These are phyloP conservation scores for Acheta domesticus DNA, from an alignment of 2,888 invertebrate genomes.

Conservation along the genomic window DNA sequence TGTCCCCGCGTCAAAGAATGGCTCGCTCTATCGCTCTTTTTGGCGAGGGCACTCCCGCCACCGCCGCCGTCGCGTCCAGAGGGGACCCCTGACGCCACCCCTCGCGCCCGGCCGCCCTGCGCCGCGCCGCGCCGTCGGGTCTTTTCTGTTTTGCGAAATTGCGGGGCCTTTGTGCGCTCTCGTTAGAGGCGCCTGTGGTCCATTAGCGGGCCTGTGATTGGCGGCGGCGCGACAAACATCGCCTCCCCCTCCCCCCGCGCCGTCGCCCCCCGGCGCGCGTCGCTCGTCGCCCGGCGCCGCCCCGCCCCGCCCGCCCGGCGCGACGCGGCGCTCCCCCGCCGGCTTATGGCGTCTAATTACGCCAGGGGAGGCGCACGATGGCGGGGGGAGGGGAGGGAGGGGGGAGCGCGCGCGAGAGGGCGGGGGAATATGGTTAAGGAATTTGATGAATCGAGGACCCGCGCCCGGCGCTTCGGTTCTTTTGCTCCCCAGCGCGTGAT, in stretches of 20 bases:
- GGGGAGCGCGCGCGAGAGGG: not conserved
- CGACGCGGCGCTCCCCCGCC: not conserved
- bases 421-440: slow-evolving; percentile 18
- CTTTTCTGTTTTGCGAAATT: slow-evolving; percentile 18
- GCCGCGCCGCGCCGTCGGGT: not conserved
- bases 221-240: not conserved
- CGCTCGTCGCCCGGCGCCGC: too few species aligned
- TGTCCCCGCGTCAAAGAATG: not conserved
- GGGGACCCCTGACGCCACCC: too few species aligned
- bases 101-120: too few species aligned
- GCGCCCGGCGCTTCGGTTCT: not conserved
- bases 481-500: not conserved
- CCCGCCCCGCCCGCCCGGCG: too few species aligned
- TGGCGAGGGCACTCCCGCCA: not conserved
- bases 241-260: not conserved
- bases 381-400: not conserved
- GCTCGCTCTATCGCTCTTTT: slow-evolving; percentile 7
- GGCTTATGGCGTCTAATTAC: not conserved
- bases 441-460: not conserved
- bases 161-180: not conserved
- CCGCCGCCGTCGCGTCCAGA: too few species aligned
- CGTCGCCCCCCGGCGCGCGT: too few species aligned
- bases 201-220: slow-evolving; percentile 11
- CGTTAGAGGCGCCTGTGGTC: slow-evolving; percentile 18
- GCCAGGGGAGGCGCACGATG: not conserved